These are phyloP conservation scores for Zoroaster sp. DNA, from an alignment of 53 echinoderm and acorn worm species.

Conservation along the genomic window DNA sequence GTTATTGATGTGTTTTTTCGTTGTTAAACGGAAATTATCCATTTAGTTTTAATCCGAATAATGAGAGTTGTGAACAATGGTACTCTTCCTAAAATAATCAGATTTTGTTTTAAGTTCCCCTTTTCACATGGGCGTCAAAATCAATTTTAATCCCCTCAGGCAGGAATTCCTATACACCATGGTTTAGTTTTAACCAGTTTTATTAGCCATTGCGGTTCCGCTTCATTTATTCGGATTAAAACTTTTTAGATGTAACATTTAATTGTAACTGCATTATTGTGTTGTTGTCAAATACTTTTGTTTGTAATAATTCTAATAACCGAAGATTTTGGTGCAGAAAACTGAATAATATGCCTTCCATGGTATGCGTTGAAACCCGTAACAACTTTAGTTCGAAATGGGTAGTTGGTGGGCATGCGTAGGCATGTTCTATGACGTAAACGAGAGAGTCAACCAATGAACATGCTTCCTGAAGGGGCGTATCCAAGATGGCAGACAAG, in stretches of 20 bases:
- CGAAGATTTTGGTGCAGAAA: constrained; percentile 30
- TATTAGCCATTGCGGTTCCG: too few species aligned
- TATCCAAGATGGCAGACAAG: neutral
- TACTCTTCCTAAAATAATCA: neutral
- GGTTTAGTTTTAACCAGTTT: too few species aligned
- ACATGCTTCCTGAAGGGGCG: neutral
- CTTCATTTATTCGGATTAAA: neutral
- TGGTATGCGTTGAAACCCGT: constrained; percentile 20
- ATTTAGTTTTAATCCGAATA: neutral
- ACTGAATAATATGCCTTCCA: constrained; percentile 49
- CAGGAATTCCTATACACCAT: too few species aligned
- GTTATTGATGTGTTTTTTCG: too few species aligned
- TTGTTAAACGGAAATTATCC: neutral
- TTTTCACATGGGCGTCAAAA: too few species aligned
- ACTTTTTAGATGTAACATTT: neutral
- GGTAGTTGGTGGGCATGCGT: constrained; percentile 4
- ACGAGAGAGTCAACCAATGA: neutral
- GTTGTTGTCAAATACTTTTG: neutral
- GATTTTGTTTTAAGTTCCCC: too few species aligned
- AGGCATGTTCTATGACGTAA: neutral
- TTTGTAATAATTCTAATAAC: neutral
- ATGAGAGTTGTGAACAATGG: neutral
- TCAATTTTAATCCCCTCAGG: too few species aligned
- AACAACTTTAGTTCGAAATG: neutral
- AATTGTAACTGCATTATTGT: neutral